Evolutionary conservation across 2,797 vertebrate genomes (phyloP).

Genomic region (Valencia hispanica): DNA sequence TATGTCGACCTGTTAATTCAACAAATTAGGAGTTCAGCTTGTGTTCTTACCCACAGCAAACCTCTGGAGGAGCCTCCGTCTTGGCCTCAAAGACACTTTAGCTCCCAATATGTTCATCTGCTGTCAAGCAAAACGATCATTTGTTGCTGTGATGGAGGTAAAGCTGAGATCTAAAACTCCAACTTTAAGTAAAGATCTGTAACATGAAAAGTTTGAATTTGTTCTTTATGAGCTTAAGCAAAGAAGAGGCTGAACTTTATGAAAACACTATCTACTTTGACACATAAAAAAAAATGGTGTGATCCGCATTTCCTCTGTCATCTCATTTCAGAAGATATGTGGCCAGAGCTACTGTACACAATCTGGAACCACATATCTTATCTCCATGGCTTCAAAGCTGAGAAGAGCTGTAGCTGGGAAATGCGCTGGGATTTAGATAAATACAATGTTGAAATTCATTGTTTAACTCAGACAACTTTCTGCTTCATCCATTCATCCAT

Average conservation of each 20-base stretch:
- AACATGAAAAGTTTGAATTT: background rate
- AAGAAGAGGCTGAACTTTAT: background rate
- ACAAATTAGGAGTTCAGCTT: conserved; percentile 42
- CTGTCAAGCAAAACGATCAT: background rate
- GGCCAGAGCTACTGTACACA: background rate
- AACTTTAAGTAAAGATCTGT: background rate
- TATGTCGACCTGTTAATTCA: conserved; percentile 54
- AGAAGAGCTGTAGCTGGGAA: background rate
- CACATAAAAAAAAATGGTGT: too few relatives aligned
- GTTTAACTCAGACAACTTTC: background rate
- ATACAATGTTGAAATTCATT: background rate
- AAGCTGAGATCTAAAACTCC: background rate
- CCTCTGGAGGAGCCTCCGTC: conserved; percentile 8
- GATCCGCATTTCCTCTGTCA: background rate
- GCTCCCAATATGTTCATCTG: background rate
- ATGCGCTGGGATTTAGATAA: background rate
- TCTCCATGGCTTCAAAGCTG: background rate
- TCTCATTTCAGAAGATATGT: background rate
- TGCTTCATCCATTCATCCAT: too few relatives aligned
- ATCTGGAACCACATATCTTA: background rate
- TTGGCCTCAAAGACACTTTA: conserved; percentile 32
- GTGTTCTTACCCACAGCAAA: conserved; percentile 15
- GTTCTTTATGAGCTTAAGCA: background rate
- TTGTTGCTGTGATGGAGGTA: background rate
- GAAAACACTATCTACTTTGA: background rate